Evolutionary conservation across 1,140 invertebrate species (phyloP), one percentile per base, ranked within the genome.

Genomic region (Mactra quadrangularis): DNA sequence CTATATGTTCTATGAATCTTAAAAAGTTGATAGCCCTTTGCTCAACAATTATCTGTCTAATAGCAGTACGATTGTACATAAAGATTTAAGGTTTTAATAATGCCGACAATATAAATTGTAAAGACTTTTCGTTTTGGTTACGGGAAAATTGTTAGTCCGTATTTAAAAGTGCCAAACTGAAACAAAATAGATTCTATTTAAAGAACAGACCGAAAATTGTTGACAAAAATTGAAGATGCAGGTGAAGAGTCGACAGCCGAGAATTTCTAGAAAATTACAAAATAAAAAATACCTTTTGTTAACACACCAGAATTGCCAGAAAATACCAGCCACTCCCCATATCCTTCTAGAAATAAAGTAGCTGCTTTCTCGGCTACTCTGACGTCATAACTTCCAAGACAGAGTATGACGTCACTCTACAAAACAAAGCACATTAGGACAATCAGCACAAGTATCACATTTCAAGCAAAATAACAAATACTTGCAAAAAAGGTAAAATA

Each of bases 331-430:
- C 72, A 52, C 13, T 89, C 87, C 3, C 84, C 89, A 47, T 76
- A 86, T 1, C 87, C 88, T 25, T 86, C 66, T 1, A 85, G 27
- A 62, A 75, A 91, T 9, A 90, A 72, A 0, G 78, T 59, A 0
- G 88, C 85, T 29, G 88, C 87, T 52, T 85, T 70, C 22, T 85
- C 83, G 0, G 89, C 88, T n/a, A 88, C 87, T 9, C 90, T 62
- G 17, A 83, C 64, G 29, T 91, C 90, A 41, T 89, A 76, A 59
- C 88, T 90, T 35, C 90, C 89, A 1, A 89, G 66, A 11, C 85
- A 88, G 55, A 90, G 62, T 35, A 91, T 89, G 6, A 90, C 60
- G 41, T 91, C 87, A 86, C 87, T 86, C 90, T 91, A 52, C 19
- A 84, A 68, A 57, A 47, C 47, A 60, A 7, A 29, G 3, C 9